Evolutionary conservation across 2,797 vertebrate species (phyloP), one percentile per base, ranked within the genome.

Genomic region (Micrastur ruficollis): DNA sequence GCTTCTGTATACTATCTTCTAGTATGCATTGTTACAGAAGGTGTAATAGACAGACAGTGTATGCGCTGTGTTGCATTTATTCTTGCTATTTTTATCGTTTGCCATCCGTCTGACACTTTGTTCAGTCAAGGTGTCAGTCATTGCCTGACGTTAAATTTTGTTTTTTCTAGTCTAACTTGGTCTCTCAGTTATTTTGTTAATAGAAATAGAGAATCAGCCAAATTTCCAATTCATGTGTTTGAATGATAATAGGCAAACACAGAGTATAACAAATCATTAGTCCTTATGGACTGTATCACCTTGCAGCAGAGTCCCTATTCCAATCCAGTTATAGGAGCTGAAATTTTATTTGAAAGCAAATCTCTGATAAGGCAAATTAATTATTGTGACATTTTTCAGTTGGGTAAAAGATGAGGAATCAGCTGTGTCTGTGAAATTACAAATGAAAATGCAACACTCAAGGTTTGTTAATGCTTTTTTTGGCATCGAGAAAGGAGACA

Each of bases 291-390:
- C 52, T 89, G 3, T 89, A 59, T 76, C 7, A 2, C 36, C 13
- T 32, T 91, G 71, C 42, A 94, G 14, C 34, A 80, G 53, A 94
- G 53, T 36, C 72, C 16, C 46, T 21, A 4, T 83, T 94, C 36
- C 72, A 89, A 49, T 84, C 9, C 62, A 81, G 53, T 89, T 90
- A 80, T 26, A 92, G 66, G 36, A 94, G n/a, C 34, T 72, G 84
- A 68, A 90, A 84, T 91, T 96, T 96, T 95, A 95, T 96, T 98
- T 96, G 82, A 95, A 97, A 92, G 23, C 47, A 93, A 81, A 40
- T 83, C 81, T 81, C n/a, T 90, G 90, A 97, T 97, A 96, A 95
- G 83, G 61, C 38, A 97, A 92, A 97, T 98, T 98, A 97, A 98
- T 98, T 97, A 95, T 90, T 95, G 63, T 95, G 96, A 90, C 92